Percentiles rank a stretch among this genome's conserved stretches.
Conservation (phyloP, 1,140 invertebrate species). For the Cotesia vestalis region DNA sequence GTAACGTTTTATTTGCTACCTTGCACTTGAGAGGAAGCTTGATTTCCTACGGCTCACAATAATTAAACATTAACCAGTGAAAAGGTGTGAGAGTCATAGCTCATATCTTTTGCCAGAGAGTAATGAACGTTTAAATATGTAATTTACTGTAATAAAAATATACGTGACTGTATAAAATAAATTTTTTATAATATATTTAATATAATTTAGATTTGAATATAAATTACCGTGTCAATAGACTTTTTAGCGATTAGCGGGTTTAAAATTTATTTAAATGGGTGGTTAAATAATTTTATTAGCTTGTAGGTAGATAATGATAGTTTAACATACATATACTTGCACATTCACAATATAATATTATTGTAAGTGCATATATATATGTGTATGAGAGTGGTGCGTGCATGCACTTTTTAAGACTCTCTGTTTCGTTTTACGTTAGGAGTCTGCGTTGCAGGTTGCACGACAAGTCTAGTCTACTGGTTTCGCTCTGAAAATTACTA, state of each 20-base stretch:
- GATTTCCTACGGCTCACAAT: slow-evolving; percentile 3
- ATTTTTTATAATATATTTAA: slow-evolving; percentile 2
- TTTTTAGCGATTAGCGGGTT: too few species aligned
- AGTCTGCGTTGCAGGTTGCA: slow-evolving; percentile 5
- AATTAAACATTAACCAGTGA: slow-evolving; percentile 21
- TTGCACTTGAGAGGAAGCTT: slow-evolving; percentile 21
- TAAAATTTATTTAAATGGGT: too few species aligned
- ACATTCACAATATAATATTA: background rate
- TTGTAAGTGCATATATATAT: too few species aligned
- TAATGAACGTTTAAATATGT: slow-evolving; percentile 6
- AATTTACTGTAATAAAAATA: too few species aligned
- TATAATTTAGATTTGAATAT: background rate
- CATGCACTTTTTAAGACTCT: background rate
- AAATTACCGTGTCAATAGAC: too few species aligned
- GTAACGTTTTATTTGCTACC: background rate
- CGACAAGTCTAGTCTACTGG: slow-evolving; percentile 2
- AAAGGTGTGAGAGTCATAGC: slow-evolving; percentile 17
- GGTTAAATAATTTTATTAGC: too few species aligned
- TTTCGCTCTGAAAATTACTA: slow-evolving; percentile 9
- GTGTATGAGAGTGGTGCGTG: background rate
- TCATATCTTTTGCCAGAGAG: background rate
- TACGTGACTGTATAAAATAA: background rate
- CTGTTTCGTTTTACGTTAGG: slow-evolving; percentile 2
- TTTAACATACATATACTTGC: background rate
- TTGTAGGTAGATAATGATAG: slow-evolving; percentile 6